Evolutionary conservation across 2,113 vertebrate species (phyloP), one percentile per base, ranked within the genome.

Genomic region (Gila orcuttii): DNA sequence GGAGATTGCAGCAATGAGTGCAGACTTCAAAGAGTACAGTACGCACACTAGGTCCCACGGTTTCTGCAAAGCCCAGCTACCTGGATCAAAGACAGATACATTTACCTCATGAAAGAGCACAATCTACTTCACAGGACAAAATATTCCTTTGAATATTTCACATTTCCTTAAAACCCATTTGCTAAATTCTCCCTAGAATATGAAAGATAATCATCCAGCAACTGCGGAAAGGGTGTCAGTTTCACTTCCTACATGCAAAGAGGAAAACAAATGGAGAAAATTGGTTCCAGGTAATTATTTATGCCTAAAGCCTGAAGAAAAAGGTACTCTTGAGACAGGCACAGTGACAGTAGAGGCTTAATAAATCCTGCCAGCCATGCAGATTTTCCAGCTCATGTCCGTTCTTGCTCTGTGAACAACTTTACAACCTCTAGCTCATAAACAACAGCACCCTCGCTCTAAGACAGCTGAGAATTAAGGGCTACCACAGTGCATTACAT

Each of bases 21-120:
- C 23, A 62, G n/a, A 86, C 84, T 86, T 89, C 86, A 89, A 84
- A 87, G 76, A 47, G 64, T 47, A 47, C 10, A 47, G 66, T 59
- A 47, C n/a, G 28, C n/a, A 60, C 52, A 36, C 83, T 66, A 33
- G 52, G 23, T 50, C 55, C 77, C 81, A 62, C n/a, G 23, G 64
- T 23, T 84, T 17, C 66, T 7, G 33, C 36, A 71, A 11, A 13
- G 42, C 42, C 0, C 55, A 57, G 55, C 19, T 21, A 57, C 55
- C 55, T 57, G 19, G 55, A 57, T 42, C 47, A 71, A 47, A 71
- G 52, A 84, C 12, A 21, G 57, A 79, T 23, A 10, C 57, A 79
- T 83, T 81, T 21, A 25, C 25, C 50, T 57, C 74, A 71, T 71
- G 25, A 76, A 84, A 81, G 77, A 39, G 71, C 50, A 76, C 68